Evolutionary conservation across 1,140 invertebrate species (phyloP), one percentile per base, ranked within the genome.

Genomic region (Cephus cinctus): DNA sequence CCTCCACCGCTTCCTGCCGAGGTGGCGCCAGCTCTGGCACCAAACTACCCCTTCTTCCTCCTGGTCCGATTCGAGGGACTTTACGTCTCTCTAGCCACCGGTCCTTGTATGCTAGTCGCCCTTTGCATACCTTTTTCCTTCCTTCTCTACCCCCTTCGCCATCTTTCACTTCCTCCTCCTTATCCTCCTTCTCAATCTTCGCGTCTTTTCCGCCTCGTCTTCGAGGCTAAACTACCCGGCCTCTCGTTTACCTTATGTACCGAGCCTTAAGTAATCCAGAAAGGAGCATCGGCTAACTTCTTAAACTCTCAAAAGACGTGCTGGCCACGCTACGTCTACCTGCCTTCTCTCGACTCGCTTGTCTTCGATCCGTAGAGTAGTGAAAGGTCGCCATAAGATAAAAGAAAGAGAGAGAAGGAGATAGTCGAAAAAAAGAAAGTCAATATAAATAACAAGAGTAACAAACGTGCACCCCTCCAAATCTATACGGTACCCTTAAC

Each of bases 1-100:
- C 44, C 60, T 65, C 57, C 52, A 57, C 64, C 69, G 61, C 57
- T 67, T 63, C 43, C 56, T 65, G 65, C 59, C 61, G 54, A 60
- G 67, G 57, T 67, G 72, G 68, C 71, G 71, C 71, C 65, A 73
- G 65, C 34, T 51, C 39, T 41, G 55, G 47, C 56, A 46, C 51
- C 44, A 35, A 56, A 47, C 59, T 51, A 59, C 57, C 56, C n/a
- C 47, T 58, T 48, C 8, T 21, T 21, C 31, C 30, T 21, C 16
- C 38, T 14, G 23, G 21, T 6, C 4, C 39, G 32, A 41, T 39
- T 45, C 45, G 50, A 44, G 27, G 27, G 32, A 23, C 40, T 47
- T 41, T 47, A 41, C 23, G 18, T 19, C 14, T 30, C 40, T 36
- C 40, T 43, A 46, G 20, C 21, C 32, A 19, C 43, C 38, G 20